Evolutionary conservation across 2,113 vertebrate genomes (phyloP).

Genomic region (Vanacampus margaritifer): DNA sequence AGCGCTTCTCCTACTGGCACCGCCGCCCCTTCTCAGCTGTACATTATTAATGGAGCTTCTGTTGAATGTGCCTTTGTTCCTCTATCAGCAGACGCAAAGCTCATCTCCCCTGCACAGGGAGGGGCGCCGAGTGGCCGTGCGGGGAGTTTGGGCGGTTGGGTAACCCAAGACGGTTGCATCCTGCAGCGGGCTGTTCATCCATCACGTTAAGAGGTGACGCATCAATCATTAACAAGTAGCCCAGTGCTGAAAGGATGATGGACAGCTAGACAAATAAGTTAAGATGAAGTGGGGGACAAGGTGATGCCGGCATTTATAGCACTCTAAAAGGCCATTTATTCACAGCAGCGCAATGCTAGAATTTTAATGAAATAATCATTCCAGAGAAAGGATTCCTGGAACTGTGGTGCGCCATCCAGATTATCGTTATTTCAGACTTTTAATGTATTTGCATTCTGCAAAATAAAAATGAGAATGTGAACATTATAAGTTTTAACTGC

Average conservation of each 20-base stretch:
- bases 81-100: slow-evolving; percentile 52
- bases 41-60: slow-evolving; percentile 69
- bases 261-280: slow-evolving; percentile 70
- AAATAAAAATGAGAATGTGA: not conserved
- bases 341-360: slow-evolving; percentile 26
- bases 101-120: slow-evolving; percentile 33
- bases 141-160: slow-evolving; percentile 17
- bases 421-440: not conserved
- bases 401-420: not conserved
- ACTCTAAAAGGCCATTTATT: slow-evolving; percentile 44
- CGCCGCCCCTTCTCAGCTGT: slow-evolving; percentile 29
- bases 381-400: slow-evolving; percentile 5
- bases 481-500: too few species aligned
- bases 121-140: slow-evolving; percentile 21
- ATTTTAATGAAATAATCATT: slow-evolving; percentile 37
- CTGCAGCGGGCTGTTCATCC: slow-evolving; percentile 57
- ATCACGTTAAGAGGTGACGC: slow-evolving; percentile 69
- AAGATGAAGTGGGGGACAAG: slow-evolving; percentile 61
- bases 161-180: slow-evolving; percentile 53
- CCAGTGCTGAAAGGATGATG: slow-evolving; percentile 60
- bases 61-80: slow-evolving; percentile 66
- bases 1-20: not conserved
- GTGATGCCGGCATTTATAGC: slow-evolving; percentile 49
- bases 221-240: slow-evolving; percentile 73
- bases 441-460: not conserved